Percentiles rank a stretch among this genome's conserved stretches.
Conservation (phyloP, 1,140 invertebrate genomes). For the Thaumatotibia leucotreta region DNA sequence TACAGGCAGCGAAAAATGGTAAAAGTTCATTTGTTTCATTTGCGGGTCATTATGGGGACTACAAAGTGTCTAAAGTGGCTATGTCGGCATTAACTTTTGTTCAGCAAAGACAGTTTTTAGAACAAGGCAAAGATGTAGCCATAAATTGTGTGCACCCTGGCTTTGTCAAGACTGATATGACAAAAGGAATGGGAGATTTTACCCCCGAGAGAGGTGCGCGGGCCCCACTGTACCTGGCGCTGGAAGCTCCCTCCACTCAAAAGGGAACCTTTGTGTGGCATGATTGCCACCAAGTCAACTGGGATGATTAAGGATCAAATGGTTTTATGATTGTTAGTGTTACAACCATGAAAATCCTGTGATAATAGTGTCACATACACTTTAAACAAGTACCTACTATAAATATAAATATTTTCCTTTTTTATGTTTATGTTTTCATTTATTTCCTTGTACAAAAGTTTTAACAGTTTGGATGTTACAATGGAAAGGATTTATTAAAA, state of each 20-base stretch:
- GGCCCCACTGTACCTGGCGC: slow-evolving; percentile 67
- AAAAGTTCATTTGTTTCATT: slow-evolving; percentile 77
- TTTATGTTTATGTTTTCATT: neutral
- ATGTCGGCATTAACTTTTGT: slow-evolving; percentile 82
- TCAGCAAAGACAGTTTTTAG: slow-evolving; percentile 80
- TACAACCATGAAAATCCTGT: slow-evolving; percentile 52
- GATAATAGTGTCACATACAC: slow-evolving; percentile 71
- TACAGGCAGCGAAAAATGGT: slow-evolving; percentile 70
- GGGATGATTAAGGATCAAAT: slow-evolving; percentile 65
- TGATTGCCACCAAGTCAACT: slow-evolving; percentile 71
- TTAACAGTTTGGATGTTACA: neutral
- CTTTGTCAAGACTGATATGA: slow-evolving; percentile 88
- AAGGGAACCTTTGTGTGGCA: slow-evolving; percentile 76
- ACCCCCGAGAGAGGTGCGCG: slow-evolving; percentile 81
- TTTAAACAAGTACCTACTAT: slow-evolving; percentile 34
- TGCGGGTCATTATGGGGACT: slow-evolving; percentile 78
- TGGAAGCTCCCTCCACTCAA: slow-evolving; percentile 62
- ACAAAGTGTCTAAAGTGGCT: slow-evolving; percentile 85
- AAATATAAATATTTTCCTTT: slow-evolving; percentile 8
- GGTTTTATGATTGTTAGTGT: slow-evolving; percentile 44
- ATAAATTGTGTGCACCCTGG: slow-evolving; percentile 84
- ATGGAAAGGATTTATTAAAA: neutral
- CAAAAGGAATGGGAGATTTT: slow-evolving; percentile 82
- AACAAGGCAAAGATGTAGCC: slow-evolving; percentile 78
- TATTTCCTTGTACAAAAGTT: neutral